Base-by-base conservation (phyloP, 2,888 invertebrate species). In the Heliconius hortense region DNA sequence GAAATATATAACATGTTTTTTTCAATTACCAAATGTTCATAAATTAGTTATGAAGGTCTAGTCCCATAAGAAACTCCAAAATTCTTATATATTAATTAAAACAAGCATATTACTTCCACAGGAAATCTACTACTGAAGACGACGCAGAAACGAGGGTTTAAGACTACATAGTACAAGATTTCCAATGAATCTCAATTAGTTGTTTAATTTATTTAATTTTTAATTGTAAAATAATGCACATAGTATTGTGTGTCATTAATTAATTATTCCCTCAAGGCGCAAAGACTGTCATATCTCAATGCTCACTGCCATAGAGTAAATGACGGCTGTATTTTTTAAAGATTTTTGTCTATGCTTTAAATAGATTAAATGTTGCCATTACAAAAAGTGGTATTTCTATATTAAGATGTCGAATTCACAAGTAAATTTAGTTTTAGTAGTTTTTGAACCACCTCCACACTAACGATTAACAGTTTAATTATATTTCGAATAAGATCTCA, bases 111-210 rank as follows among this genome's bases (percentile, higher is more conserved):
- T 56, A 63, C 2, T 26, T 72, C 88, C 87, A 73, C 87, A 94
- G 94, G 94, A 94, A 94, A 92, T 94, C 94, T 93, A 93, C 93
- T 92, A 94, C 93, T 91, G 94, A 94, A 88, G 94, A 94, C 82
- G 94, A 94, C 79, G 93, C 94, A 4, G 94, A 94, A 82, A 94
- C 94, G 72, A 90, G 94, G 89, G 94, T 94, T 75, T 94, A 88
- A 82, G 80, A 84, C 79, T 79, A 82, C 81, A 81, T 87, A 90
- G 89, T 91, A 92, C 91, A 93, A 92, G 91, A 88, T 93, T 92
- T 93, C 93, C 93, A 93, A 90, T 92, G 93, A 92, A 90, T 93
- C 93, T 94, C 93, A 94, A 86, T 89, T 91, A 92, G 90, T 85
- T 86, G 82, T 82, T 82, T 88, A 86, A 85, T 86, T 86, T 85